These are phyloP conservation scores for Patella vulgata DNA, from an alignment of 1,140 invertebrate species.

Conservation along the genomic window DNA sequence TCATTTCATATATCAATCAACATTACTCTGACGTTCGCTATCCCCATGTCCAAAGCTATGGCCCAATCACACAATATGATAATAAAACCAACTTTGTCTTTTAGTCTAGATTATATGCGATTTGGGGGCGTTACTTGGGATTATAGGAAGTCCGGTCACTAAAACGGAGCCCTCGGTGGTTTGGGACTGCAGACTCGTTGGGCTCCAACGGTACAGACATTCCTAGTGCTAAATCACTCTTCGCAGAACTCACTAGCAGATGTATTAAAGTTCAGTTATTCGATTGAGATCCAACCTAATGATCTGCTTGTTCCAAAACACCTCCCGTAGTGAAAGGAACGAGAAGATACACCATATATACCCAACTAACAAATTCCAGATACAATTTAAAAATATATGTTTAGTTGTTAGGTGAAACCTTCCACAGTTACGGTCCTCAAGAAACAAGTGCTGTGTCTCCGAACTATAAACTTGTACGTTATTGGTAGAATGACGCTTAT, in stretches of 20 bases:
- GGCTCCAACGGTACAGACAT: slow-evolving; percentile 22
- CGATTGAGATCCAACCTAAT: too few relatives aligned
- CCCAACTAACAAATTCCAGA: background rate
- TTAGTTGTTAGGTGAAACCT: background rate
- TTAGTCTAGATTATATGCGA: background rate
- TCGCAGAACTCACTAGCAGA: background rate
- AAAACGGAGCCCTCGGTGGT: slow-evolving; percentile 66
- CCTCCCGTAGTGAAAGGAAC: background rate
- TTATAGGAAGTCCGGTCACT: slow-evolving; percentile 65
- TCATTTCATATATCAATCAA: too few relatives aligned
- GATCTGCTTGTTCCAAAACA: background rate
- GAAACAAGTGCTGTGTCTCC: too few relatives aligned
- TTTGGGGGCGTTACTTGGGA: slow-evolving; percentile 53
- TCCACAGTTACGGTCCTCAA: background rate
- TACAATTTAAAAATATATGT: background rate
- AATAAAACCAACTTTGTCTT: slow-evolving; percentile 14
- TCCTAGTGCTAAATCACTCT: slow-evolving; percentile 5
- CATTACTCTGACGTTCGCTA: background rate
- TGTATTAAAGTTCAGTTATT: background rate
- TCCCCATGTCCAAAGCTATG: slow-evolving; percentile 18
- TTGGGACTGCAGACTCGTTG: slow-evolving; percentile 42
- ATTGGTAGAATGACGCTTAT: too few relatives aligned
- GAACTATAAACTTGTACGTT: too few relatives aligned
- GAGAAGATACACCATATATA: background rate
- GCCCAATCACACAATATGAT: slow-evolving; percentile 21